These are phyloP conservation scores for Holacanthus passer DNA, from an alignment of 2,113 vertebrate genomes.

Conservation along the genomic window DNA sequence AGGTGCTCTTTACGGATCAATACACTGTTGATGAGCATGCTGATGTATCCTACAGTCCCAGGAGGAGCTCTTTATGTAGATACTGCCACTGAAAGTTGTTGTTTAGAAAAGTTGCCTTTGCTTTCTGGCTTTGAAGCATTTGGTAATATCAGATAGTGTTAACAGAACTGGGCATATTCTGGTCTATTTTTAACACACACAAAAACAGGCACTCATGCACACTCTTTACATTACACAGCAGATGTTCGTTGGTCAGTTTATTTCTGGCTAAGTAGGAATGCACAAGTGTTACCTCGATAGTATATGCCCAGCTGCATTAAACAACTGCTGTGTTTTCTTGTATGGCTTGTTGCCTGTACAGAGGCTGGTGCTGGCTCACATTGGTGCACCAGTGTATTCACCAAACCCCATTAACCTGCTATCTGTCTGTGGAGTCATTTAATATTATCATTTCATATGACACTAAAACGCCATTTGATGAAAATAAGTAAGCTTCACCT, in stretches of 20 bases:
- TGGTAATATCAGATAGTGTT: slow-evolving; percentile 29
- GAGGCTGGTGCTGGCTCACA: slow-evolving; percentile 18
- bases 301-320: slow-evolving; percentile 60
- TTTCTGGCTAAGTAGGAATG: slow-evolving; percentile 69
- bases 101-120: background rate
- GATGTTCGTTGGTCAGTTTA: slow-evolving; percentile 64
- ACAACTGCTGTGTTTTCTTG: slow-evolving; percentile 54
- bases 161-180: slow-evolving; percentile 25
- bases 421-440: slow-evolving; percentile 3
- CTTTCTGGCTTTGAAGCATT: slow-evolving; percentile 10
- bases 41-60: background rate
- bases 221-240: slow-evolving; percentile 63
- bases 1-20: slow-evolving; percentile 40
- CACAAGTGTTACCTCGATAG: slow-evolving; percentile 62
- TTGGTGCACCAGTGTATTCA: slow-evolving; percentile 5
- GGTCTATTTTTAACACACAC: slow-evolving; percentile 53
- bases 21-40: slow-evolving; percentile 20
- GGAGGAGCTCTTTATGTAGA: slow-evolving; percentile 1
- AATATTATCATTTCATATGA: background rate
- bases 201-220: background rate
- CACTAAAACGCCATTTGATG: no score
- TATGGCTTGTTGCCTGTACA: slow-evolving; percentile 23
- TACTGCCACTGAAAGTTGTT: slow-evolving; percentile 10
- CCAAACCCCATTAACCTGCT: slow-evolving; percentile 6
- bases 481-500: background rate